Base-by-base conservation (phyloP, 2,113 vertebrate species). In the Lepus timidus region DNA sequence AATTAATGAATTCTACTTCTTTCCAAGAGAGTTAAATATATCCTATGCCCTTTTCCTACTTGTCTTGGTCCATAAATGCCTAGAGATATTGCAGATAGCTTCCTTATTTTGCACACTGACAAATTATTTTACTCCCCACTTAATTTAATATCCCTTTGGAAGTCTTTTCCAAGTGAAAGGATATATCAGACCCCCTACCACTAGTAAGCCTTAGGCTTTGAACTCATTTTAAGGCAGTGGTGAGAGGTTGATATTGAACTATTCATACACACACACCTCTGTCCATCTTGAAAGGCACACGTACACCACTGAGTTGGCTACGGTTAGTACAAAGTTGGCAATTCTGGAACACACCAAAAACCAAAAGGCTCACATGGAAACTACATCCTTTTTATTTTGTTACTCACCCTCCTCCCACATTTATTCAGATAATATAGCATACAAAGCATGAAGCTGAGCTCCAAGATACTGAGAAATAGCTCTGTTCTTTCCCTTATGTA, bases 1-100 rank as follows among this genome's bases (percentile, higher is more conserved):
- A 96, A 61, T 94, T 8, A 85, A 85, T 68, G 25, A 93, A 80
- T 95, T 9, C 2, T 4, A 81, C 17, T 88, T 93, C 8, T 88
- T 91, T 85, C 17, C 39, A 91, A 91, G 12, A 87, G 92, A 75
- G 17, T 70, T 7, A 33, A 92, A 68, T 51, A 62, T 8, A 16
- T 92, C 75, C 29, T 19, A 39, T 71, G 13, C 75, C 2, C 23
- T 51, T 73, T 78, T 87, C 1, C 17, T 86, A 73, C 9, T 83
- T 93, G 11, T 9, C 14, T 71, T 93, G 19, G 23, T 51, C 25
- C 25, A 67, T 71, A 68, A 65, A 7, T 81, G 10, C 29, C 33
- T 91, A 7, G 16, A 82, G 44, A 52, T 88, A 91, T 4, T 55
- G 9, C 11, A 73, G 44, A 62, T 13, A 85, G 55, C 6, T 65